Conservation (phyloP, 2,797 vertebrate species). For the Philypnodon macrostomus region DNA sequence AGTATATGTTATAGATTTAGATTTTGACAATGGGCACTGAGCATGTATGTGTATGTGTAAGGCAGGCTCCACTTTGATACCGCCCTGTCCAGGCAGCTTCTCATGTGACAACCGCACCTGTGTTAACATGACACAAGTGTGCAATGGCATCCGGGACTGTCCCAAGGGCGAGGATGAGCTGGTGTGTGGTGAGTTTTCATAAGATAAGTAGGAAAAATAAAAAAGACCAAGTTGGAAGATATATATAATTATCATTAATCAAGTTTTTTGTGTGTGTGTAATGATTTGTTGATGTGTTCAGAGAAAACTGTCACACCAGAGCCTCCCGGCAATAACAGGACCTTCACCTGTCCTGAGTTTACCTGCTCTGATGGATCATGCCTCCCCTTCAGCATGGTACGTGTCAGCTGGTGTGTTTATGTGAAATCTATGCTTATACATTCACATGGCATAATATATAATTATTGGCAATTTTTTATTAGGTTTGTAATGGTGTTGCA, state of each 20-base stretch:
- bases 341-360: slow-evolving; percentile 77
- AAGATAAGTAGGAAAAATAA: too few species aligned
- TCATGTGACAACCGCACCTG: slow-evolving; percentile 78
- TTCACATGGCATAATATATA: too few species aligned
- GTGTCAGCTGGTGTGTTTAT: background rate
- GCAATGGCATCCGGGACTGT: slow-evolving; percentile 78
- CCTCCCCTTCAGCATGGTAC: slow-evolving; percentile 79
- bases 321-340: slow-evolving; percentile 62
- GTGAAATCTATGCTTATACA: too few species aligned
- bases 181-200: slow-evolving; percentile 74
- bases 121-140: slow-evolving; percentile 75
- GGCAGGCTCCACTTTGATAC: slow-evolving; percentile 76
- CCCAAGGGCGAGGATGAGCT: slow-evolving; percentile 81
- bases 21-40: background rate
- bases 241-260: too few species aligned
- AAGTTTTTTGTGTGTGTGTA: too few species aligned
- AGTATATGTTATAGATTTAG: background rate
- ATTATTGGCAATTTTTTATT: too few species aligned
- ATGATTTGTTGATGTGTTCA: slow-evolving; percentile 16
- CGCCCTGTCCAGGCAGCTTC: slow-evolving; percentile 79
- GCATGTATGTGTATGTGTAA: background rate
- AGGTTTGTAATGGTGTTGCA: slow-evolving; percentile 83
- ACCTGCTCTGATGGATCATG: slow-evolving; percentile 79
- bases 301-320: slow-evolving; percentile 55
- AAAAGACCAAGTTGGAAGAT: too few species aligned